Percentiles rank a stretch among this genome's conserved stretches.
phyloP scores from a whole-genome alignment of 1,140 invertebrate species.

The Drosophila repleta region DNA sequence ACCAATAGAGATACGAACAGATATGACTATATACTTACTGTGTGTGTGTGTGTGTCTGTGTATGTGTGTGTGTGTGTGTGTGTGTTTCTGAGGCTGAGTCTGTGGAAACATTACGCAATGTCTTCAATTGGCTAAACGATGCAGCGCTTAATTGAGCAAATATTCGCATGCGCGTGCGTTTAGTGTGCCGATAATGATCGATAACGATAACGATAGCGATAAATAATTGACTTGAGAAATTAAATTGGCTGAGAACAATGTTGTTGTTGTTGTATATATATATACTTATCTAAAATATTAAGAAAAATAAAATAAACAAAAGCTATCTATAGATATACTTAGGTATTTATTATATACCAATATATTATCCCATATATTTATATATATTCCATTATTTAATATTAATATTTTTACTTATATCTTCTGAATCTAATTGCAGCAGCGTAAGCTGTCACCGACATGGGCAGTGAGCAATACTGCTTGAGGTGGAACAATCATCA shows the following conservation, averaged over 20 bases:
- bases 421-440: conserved; percentile 85
- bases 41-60: background rate
- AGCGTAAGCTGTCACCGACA: conserved; percentile 94
- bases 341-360: too few species aligned
- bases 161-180: conserved; percentile 22
- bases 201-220: conserved; percentile 3
- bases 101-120: conserved; percentile 52
- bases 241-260: too few species aligned
- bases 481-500: conserved; percentile 98
- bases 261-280: too few species aligned
- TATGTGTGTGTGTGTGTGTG: conserved; percentile 1
- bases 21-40: conserved; percentile 1
- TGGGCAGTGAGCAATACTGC: conserved; percentile 98
- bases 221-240: background rate
- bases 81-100: background rate
- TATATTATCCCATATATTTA: background rate
- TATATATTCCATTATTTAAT: background rate
- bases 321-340: too few species aligned
- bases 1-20: conserved; percentile 23
- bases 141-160: conserved; percentile 57
- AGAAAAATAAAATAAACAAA: too few species aligned
- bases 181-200: conserved; percentile 14
- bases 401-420: background rate
- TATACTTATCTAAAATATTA: too few species aligned
- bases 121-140: conserved; percentile 51